phyloP scores from a whole-genome alignment of 1,140 invertebrate species.

The Polypedilum vanderplanki region DNA sequence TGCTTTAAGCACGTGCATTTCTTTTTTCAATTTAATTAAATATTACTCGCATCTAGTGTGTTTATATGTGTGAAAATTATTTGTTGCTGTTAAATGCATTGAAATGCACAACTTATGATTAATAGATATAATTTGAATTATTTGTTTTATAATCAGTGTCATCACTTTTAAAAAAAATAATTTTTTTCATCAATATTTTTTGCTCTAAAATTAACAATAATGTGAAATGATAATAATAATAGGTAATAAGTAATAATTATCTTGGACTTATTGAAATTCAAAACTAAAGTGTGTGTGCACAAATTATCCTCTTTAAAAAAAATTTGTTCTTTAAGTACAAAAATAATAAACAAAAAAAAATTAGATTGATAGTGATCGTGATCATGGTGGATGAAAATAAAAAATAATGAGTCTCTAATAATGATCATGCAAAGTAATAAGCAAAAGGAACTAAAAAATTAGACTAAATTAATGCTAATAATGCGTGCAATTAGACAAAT shows the following conservation, averaged over 20 bases:
- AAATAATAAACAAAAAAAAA: conserved; percentile 5
- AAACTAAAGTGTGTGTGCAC: conserved; percentile 17
- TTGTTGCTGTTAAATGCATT: too few relatives aligned
- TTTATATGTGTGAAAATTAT: too few relatives aligned
- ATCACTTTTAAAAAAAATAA: too few relatives aligned
- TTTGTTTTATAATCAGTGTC: too few relatives aligned
- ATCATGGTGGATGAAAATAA: too few relatives aligned
- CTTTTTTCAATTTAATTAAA: neutral
- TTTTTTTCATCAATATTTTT: neutral
- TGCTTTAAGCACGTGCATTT: conserved; percentile 25
- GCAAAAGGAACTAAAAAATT: neutral
- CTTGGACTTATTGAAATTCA: neutral
- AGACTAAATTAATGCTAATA: too few relatives aligned
- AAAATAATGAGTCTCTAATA: neutral
- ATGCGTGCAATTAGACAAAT: too few relatives aligned
- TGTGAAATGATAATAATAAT: neutral
- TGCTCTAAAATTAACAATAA: neutral
- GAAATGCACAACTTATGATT: too few relatives aligned
- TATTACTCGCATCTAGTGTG: neutral
- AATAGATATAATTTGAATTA: too few relatives aligned
- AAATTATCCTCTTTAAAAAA: conserved; percentile 1
- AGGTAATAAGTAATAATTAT: neutral
- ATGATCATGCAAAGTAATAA: neutral
- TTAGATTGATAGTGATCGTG: neutral
- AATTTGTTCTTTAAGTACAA: conserved; percentile 6